Percentiles rank a stretch among this genome's conserved stretches.
These are phyloP conservation scores for Nylanderia fulva DNA, from an alignment of 1,140 invertebrate genomes.

Conservation along the genomic window DNA sequence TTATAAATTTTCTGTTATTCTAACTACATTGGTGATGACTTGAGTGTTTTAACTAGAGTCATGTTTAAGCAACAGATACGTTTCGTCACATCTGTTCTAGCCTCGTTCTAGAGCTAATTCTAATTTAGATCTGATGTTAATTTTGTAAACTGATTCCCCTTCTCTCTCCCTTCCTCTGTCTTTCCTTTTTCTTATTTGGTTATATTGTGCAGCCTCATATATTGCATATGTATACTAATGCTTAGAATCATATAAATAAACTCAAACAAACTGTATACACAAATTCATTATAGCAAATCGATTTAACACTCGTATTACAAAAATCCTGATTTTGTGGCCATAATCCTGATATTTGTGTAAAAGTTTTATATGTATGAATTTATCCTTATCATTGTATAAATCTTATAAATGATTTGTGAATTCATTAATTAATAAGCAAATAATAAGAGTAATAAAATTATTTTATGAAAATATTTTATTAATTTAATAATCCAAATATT, in stretches of 20 bases:
- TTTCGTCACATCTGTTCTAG: conserved; percentile 14
- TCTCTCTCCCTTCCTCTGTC: too few relatives aligned
- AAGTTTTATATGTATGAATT: not conserved
- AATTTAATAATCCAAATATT: too few relatives aligned
- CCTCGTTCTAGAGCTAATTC: not conserved
- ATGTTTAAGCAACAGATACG: not conserved
- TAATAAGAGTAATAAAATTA: not conserved
- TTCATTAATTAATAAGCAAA: not conserved
- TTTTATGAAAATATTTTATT: too few relatives aligned
- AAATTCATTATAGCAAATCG: not conserved
- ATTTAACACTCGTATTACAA: not conserved
- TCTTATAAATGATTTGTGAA: not conserved
- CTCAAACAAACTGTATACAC: too few relatives aligned
- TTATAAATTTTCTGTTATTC: too few relatives aligned
- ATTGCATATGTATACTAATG: not conserved
- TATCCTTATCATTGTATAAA: not conserved
- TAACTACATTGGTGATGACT: not conserved
- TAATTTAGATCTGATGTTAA: conserved; percentile 34
- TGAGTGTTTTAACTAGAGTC: not conserved
- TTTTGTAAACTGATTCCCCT: not conserved
- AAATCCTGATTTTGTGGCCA: not conserved
- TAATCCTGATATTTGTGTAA: not conserved
- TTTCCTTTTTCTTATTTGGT: not conserved
- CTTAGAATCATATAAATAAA: not conserved
- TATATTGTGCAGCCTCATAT: not conserved